phyloP scores from a whole-genome alignment of 2,888 invertebrate genomes.

The Diabrotica balteata region DNA sequence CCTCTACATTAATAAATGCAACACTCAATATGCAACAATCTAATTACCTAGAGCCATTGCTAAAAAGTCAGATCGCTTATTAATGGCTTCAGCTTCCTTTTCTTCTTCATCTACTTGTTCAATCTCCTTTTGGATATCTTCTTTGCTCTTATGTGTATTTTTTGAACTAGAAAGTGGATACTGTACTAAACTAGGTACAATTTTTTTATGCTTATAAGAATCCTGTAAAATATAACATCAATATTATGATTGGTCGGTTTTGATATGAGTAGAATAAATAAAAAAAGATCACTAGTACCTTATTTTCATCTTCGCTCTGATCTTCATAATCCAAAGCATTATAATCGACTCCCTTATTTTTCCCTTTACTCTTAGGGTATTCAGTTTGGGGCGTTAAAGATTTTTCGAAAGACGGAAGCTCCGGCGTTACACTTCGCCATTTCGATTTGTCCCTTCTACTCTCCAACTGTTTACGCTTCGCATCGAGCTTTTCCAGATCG shows the following conservation, averaged over 20 bases:
- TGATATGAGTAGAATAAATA: background rate
- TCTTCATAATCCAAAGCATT: slow-evolving; percentile 77
- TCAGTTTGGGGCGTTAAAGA: slow-evolving; percentile 39
- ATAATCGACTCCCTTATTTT: slow-evolving; percentile 66
- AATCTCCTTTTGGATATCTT: slow-evolving; percentile 33
- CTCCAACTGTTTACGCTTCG: slow-evolving; percentile 70
- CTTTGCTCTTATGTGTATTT: slow-evolving; percentile 41
- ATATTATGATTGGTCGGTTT: too few relatives aligned
- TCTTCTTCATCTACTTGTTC: slow-evolving; percentile 33
- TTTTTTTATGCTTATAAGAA: background rate
- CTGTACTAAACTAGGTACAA: slow-evolving; percentile 58
- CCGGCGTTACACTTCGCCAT: slow-evolving; percentile 64
- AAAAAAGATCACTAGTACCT: slow-evolving; percentile 27
- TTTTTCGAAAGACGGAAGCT: slow-evolving; percentile 25
- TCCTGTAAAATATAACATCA: background rate
- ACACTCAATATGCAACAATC: background rate
- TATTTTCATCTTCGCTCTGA: slow-evolving; percentile 55
- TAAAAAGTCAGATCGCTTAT: slow-evolving; percentile 61
- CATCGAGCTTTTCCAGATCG: slow-evolving; percentile 78
- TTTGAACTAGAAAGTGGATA: slow-evolving; percentile 55
- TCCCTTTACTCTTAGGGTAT: slow-evolving; percentile 6
- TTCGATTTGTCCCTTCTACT: slow-evolving; percentile 60
- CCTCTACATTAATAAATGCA: background rate
- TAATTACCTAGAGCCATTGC: slow-evolving; percentile 62
- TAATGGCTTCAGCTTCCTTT: slow-evolving; percentile 41